Base-by-base conservation (phyloP, 1,140 invertebrate genomes). In the Nymphalis io region DNA sequence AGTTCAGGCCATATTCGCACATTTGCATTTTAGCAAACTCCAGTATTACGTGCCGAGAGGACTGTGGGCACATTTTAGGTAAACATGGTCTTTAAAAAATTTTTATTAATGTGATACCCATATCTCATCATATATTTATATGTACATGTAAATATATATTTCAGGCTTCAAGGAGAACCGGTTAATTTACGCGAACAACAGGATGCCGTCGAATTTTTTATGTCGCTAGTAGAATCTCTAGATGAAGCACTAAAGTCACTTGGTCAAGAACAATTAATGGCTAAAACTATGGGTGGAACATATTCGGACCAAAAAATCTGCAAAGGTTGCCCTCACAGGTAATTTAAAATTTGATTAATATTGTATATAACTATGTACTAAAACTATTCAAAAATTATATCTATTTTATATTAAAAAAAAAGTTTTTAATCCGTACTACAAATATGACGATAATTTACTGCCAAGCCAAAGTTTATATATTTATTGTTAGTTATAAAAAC, bases 241-340 rank as follows among this genome's bases (percentile, higher is more conserved):
- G 98, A 99, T 85, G 98, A 99, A 92, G 98, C 98, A 38, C 92
- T 99, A 5, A 99, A 99, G 92, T 95, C 96, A 12, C 92, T 99
- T 48, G 96, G 96, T 27, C 96, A 98, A 79, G 95, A 97, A 78
- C 97, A 98, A 88, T 95, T 99, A 68, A 97, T 99, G 95, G 95
- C 97, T 16, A 97, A 98, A 87, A 97, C 98, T 60, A 93, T 99
- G 71, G 98, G 98, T 68, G 99, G 99, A 33, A 97, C 97, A 33
- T 99, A 98, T 93, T 99, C 98, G 53, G 98, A 99, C 93, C 98
- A 99, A 90, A 99, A 99, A 93, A 99, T 99, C 78, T 99, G 98
- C 89, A 98, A 99, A 94, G 98, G 97, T 78, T 99, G 99, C 93
- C 98, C 98, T 55, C 99, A 99, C 94, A 96, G 97, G 94, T 97